A percentile compares a stretch with the other conserved stretches of the same genome.
These are phyloP conservation scores for Antheraea yamamai DNA, from an alignment of 2,888 invertebrate species.

Conservation along the genomic window DNA sequence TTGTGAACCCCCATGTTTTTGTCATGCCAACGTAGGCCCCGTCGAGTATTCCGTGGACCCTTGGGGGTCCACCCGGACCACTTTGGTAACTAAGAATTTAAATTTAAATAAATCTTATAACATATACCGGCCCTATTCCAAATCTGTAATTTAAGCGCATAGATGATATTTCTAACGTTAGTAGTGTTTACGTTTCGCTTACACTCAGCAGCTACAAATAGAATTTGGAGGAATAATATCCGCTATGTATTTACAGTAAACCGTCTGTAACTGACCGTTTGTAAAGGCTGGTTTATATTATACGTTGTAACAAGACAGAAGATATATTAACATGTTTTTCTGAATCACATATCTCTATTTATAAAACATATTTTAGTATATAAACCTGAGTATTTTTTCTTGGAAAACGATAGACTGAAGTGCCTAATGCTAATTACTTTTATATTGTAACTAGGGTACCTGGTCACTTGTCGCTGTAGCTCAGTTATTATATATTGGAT, in stretches of 20 bases:
- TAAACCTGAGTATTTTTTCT: no score
- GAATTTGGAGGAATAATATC: constrained; percentile 31
- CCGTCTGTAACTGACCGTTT: constrained; percentile 29
- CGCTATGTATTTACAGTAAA: constrained; percentile 34
- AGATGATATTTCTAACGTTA: constrained; percentile 13
- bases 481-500: no score
- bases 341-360: not conserved
- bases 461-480: no score
- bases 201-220: constrained; percentile 25
- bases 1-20: no score
- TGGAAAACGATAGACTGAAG: no score
- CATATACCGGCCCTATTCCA: not conserved
- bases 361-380: no score
- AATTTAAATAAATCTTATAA: not conserved
- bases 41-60: no score
- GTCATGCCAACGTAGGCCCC: no score
- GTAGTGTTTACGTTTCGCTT: constrained; percentile 12
- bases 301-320: not conserved
- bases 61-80: no score
- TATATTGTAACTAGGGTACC: no score
- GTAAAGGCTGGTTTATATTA: constrained; percentile 16
- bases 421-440: no score
- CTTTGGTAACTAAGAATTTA: no score
- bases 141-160: constrained; percentile 6
- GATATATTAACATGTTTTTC: not conserved